Conservation (phyloP, 2,797 vertebrate species). For the Cheirogaleus major region DNA sequence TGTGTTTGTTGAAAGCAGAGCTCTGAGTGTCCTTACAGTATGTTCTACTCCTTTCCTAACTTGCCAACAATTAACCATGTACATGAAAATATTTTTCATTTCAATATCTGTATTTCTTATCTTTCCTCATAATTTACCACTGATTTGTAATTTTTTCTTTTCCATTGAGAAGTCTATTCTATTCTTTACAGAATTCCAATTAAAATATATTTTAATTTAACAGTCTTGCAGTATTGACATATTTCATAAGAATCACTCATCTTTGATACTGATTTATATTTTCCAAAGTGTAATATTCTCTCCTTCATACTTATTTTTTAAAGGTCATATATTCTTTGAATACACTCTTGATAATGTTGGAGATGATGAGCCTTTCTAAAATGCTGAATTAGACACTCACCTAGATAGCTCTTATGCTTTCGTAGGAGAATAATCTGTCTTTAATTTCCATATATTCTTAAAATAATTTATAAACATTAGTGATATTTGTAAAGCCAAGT, state of each 20-base stretch:
- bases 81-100: background rate
- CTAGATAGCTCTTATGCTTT: background rate
- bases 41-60: background rate
- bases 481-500: background rate
- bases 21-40: background rate
- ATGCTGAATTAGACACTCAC: background rate
- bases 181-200: constrained; percentile 2
- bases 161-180: background rate
- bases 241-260: constrained; percentile 36
- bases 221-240: background rate
- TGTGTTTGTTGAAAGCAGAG: background rate
- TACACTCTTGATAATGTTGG: background rate
- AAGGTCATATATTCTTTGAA: background rate
- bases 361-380: constrained; percentile 23
- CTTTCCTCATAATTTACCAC: background rate
- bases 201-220: constrained; percentile 33
- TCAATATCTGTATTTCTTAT: background rate
- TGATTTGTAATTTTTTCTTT: background rate
- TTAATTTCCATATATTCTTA: constrained; percentile 7
- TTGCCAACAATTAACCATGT: background rate
- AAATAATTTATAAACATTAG: constrained; percentile 44
- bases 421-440: background rate
- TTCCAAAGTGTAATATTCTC: constrained; percentile 4
- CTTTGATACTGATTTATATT: constrained; percentile 29
- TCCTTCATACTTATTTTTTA: constrained; percentile 45